Conservation (phyloP, 2,797 vertebrate genomes). For the Sebastolobus alascanus region DNA sequence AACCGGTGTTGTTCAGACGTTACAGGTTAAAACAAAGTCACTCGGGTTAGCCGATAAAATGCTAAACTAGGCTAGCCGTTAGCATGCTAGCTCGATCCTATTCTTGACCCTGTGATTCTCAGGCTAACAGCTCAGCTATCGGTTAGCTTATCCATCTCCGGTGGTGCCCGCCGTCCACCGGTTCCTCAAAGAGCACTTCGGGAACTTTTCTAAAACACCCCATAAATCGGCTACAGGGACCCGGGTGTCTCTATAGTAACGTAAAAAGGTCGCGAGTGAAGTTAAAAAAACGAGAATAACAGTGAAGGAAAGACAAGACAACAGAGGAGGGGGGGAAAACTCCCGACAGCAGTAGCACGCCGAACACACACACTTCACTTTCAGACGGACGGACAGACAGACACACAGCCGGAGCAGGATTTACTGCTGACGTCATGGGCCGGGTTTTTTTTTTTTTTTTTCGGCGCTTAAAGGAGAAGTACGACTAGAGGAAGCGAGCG, state of each 20-base stretch:
- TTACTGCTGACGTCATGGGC: conserved; percentile 81
- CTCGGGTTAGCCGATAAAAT: conserved; percentile 42
- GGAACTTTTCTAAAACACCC: conserved; percentile 65
- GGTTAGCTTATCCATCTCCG: conserved; percentile 85
- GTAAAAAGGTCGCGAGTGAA: not conserved
- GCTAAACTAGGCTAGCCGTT: conserved; percentile 63
- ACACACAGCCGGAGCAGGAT: conserved; percentile 69
- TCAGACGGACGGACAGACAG: conserved; percentile 65
- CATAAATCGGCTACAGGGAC: conserved; percentile 9
- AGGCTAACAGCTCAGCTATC: conserved; percentile 80
- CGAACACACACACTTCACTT: conserved; percentile 72
- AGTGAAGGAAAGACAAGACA: conserved; percentile 36
- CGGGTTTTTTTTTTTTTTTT: conserved; percentile 39
- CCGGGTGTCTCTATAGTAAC: not conserved
- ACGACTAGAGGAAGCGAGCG: conserved; percentile 5
- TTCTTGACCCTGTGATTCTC: conserved; percentile 73
- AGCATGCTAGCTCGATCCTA: conserved; percentile 74
- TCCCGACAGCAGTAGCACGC: conserved; percentile 58
- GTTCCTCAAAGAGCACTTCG: conserved; percentile 69
- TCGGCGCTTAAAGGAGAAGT: conserved; percentile 76
- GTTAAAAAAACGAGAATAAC: conserved; percentile 45
- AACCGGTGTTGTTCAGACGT: conserved; percentile 15
- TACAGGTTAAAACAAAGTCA: conserved; percentile 57
- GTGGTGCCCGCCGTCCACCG: conserved; percentile 68
- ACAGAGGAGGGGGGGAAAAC: conserved; percentile 39